Percentiles rank a stretch among this genome's conserved stretches.
Evolutionary conservation across 2,113 vertebrate species (phyloP).

Genomic region (Fukomys damarensis): DNA sequence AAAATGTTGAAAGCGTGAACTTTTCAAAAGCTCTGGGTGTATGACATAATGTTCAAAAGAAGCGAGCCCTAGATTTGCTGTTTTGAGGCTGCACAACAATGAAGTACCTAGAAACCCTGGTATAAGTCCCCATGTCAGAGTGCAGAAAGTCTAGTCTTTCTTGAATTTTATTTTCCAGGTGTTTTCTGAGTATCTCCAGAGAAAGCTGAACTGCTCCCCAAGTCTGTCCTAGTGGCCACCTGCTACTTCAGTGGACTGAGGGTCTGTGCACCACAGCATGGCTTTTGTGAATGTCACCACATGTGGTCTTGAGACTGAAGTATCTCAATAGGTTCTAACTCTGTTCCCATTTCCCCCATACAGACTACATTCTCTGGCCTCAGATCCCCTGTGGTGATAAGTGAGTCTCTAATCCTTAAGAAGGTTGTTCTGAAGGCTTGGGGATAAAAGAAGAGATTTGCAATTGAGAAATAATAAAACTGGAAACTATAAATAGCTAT

Average conservation of each 20-base stretch:
- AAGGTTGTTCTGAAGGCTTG: neutral
- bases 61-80: neutral
- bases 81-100: neutral
- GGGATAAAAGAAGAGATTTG: conserved; percentile 16
- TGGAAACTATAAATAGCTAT: conserved; percentile 15
- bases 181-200: neutral
- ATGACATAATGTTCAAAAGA: neutral
- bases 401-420: conserved; percentile 27
- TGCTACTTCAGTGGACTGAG: neutral
- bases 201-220: neutral
- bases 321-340: neutral
- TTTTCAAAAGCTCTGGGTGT: neutral
- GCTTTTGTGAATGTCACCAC: neutral
- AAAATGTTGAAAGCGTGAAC: neutral
- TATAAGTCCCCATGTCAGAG: neutral
- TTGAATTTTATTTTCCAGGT: neutral
- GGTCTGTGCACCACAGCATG: neutral
- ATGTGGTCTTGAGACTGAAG: neutral
- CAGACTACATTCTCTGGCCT: neutral
- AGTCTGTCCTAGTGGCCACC: neutral
- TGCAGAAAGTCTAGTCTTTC: neutral
- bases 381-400: conserved; percentile 16
- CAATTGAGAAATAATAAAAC: conserved; percentile 3
- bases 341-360: neutral
- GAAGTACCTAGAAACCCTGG: neutral